Conservation (phyloP, 1,140 invertebrate genomes). For the Bicyclus anynana region DNA sequence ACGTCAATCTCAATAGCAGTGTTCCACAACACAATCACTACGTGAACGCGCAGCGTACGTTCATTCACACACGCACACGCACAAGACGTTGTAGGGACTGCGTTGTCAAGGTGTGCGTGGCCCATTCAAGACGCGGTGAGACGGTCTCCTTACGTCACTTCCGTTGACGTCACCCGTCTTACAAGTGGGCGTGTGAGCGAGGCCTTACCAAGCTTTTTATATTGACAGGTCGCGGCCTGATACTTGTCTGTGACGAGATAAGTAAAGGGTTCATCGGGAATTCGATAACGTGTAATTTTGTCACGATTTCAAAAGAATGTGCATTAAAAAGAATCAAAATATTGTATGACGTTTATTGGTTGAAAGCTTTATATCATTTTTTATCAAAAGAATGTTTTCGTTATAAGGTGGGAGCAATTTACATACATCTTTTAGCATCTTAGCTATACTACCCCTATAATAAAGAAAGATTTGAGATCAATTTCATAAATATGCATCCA, state of each 20-base stretch:
- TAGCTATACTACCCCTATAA: neutral
- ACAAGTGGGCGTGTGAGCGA: conserved; percentile 60
- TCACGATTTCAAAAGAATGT: conserved; percentile 18
- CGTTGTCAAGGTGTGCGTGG: conserved; percentile 42
- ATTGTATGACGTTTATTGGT: conserved; percentile 2
- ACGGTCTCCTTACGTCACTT: conserved; percentile 66
- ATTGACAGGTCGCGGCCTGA: conserved; percentile 52
- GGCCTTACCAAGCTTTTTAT: conserved; percentile 47
- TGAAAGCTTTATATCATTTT: neutral
- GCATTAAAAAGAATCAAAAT: conserved; percentile 1
- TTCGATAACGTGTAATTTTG: conserved; percentile 48
- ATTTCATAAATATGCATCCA: neutral
- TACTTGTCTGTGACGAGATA: conserved; percentile 43
- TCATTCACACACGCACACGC: conserved; percentile 52
- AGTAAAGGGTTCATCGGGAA: conserved; percentile 46
- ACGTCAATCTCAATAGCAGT: conserved; percentile 60
- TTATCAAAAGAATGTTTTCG: neutral
- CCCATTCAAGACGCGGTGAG: conserved; percentile 58
- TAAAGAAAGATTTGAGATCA: neutral
- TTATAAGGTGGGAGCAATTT: neutral
- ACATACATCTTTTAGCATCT: no score
- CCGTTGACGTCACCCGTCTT: conserved; percentile 64
- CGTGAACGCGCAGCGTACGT: conserved; percentile 59
- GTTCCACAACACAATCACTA: conserved; percentile 46
- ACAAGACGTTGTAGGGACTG: conserved; percentile 18